Evolutionary conservation across 2,113 vertebrate genomes (phyloP).

Genomic region (Dipodomys merriami): DNA sequence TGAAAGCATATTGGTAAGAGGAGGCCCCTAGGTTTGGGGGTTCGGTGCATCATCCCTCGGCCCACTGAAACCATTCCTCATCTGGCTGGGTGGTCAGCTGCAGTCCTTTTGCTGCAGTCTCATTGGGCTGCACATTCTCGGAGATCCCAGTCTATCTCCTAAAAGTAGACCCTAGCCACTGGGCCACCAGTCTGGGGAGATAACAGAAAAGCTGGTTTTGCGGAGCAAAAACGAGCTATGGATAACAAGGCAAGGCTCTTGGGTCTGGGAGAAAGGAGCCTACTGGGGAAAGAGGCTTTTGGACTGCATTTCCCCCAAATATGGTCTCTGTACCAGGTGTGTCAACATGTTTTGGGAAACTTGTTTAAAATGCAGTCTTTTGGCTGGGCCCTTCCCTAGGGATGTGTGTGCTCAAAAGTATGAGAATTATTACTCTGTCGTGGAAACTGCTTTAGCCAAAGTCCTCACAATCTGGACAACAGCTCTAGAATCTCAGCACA

Average conservation of each 20-base stretch:
- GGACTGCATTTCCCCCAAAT: neutral
- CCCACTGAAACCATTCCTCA: neutral
- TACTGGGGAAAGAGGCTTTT: neutral
- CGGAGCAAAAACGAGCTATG: neutral
- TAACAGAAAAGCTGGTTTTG: neutral
- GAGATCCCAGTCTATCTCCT: neutral
- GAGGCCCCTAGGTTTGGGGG: neutral
- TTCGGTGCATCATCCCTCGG: neutral
- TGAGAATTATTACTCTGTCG: neutral
- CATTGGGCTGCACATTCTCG: neutral
- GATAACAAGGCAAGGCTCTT: neutral
- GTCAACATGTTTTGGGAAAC: neutral
- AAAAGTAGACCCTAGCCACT: neutral
- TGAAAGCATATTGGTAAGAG: constrained; percentile 3
- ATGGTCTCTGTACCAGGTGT: neutral
- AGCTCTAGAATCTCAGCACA: neutral
- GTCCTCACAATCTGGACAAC: neutral
- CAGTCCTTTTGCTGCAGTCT: neutral
- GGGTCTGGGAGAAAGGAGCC: neutral
- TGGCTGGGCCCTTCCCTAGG: neutral
- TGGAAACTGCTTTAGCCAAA: neutral
- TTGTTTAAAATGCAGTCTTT: constrained; percentile 33
- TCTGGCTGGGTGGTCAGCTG: neutral
- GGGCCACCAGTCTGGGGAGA: neutral
- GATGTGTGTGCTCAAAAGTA: neutral